These are phyloP conservation scores for Gerris lacustris DNA, from an alignment of 2,888 invertebrate genomes.

Conservation along the genomic window DNA sequence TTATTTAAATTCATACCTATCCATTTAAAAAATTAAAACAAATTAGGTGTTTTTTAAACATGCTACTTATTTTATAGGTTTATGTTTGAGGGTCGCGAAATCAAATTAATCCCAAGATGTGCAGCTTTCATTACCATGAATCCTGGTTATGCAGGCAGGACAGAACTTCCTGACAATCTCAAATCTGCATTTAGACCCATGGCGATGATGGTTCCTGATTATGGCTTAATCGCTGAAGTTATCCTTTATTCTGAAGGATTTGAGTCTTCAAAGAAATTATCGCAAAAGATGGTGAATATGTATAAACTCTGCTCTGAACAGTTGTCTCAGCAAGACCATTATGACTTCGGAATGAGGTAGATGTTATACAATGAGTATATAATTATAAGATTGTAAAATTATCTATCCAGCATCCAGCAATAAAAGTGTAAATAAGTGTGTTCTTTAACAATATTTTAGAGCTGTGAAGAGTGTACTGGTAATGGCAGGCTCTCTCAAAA, in stretches of 20 bases:
- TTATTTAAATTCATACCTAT: too few species aligned
- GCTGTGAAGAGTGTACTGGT: constrained; percentile 87
- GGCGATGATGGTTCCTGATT: constrained; percentile 81
- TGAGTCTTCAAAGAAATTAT: constrained; percentile 72
- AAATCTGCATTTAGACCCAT: constrained; percentile 89
- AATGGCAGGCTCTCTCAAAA: constrained; percentile 80
- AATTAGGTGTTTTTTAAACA: neutral
- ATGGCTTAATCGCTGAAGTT: constrained; percentile 82
- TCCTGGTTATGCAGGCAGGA: constrained; percentile 69
- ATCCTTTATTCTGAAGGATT: constrained; percentile 89
- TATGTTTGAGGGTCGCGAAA: constrained; percentile 64
- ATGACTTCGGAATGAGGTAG: constrained; percentile 75
- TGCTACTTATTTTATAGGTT: constrained; percentile 41
- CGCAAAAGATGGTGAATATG: constrained; percentile 86
- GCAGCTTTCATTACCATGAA: constrained; percentile 90
- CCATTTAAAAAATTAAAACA: neutral
- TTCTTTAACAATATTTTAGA: constrained; percentile 36
- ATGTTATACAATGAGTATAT: neutral
- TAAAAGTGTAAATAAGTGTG: too few species aligned
- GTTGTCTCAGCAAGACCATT: constrained; percentile 81
- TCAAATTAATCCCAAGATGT: constrained; percentile 59
- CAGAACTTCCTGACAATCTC: constrained; percentile 78
- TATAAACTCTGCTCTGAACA: constrained; percentile 85
- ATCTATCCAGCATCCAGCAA: too few species aligned
- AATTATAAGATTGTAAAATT: neutral